Evolutionary conservation across 2,888 invertebrate genomes (phyloP), one percentile per base, ranked within the genome.

Genomic region (Diplazon laetatorius): DNA sequence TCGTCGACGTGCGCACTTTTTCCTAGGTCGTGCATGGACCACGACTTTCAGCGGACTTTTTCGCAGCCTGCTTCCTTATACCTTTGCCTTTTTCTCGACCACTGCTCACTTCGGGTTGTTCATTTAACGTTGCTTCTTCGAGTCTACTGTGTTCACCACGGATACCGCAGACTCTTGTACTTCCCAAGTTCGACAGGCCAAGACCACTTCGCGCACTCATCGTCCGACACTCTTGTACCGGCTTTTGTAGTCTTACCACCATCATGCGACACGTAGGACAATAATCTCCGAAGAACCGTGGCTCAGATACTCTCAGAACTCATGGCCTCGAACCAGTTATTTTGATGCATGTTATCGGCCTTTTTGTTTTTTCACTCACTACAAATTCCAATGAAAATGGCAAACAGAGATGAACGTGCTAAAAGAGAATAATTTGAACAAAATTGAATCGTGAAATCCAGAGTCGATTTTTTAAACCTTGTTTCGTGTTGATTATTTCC

Each of bases 1-100:
- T 86, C 86, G 88, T 87, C 86, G 85, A 86, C 87, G 87, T 87
- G 87, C 82, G 84, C 80, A 78, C 80, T 59, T 66, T 59, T 69
- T 39, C 62, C 14, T 44, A 37, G 50, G 62, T 20, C 22, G 46
- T 25, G 44, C 60, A 52, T 65, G 65, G 30, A n/a, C 62, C 75
- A 46, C 59, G 60, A 65, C 46, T 55, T 35, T 62, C 42, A 68
- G 69, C 75, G 44, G 35, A 2, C 14, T 73, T 75, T 69, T 68
- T 46, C 60, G n/a, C 35, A 18, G 25, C 42, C 52, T 14, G 25
- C 39, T 73, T 60, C n/a, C 70, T 46, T 63, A 35, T 46, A 12
- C 14, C 46, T 35, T 16, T 52, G 42, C 50, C 60, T 72, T 50
- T 9, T 59, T 20, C 39, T 16, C 37, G 9, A 39, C 16, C 30